Percentiles rank a stretch among this genome's conserved stretches.
Conservation (phyloP, 2,888 invertebrate genomes). For the Orchestes rusci region DNA sequence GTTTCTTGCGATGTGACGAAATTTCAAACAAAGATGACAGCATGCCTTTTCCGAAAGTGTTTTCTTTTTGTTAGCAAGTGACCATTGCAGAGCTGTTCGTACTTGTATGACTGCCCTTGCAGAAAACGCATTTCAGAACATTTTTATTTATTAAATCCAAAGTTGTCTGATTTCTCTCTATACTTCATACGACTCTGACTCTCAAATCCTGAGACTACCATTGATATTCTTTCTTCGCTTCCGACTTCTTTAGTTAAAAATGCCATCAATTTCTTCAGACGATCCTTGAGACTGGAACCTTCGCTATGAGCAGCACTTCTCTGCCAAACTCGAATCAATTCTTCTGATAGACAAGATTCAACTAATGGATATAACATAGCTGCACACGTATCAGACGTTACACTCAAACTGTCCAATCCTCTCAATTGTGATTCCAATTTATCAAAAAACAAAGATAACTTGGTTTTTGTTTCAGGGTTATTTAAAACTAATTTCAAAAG, state of each 20-base stretch:
- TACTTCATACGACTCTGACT: no score
- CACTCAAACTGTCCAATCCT: not conserved
- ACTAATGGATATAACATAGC: not conserved
- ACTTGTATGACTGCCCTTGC: no score
- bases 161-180: no score
- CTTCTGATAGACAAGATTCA: not conserved
- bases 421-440: not conserved
- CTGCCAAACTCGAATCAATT: not conserved
- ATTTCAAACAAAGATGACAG: no score
- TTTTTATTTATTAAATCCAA: no score
- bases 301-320: not conserved
- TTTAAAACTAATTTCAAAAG: not conserved
- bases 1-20: no score
- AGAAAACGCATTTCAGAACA: no score
- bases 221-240: not conserved
- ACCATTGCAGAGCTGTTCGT: no score
- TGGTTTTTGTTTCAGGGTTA: conserved; percentile 2
- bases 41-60: no score
- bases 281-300: not conserved
- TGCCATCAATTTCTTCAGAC: not conserved
- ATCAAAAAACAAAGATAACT: no score
- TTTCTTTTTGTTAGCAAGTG: no score
- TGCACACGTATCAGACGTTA: not conserved
- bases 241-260: not conserved
- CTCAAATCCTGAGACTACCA: not conserved